phyloP scores from a whole-genome alignment of 2,888 invertebrate species.

The Choreutis nemorana region DNA sequence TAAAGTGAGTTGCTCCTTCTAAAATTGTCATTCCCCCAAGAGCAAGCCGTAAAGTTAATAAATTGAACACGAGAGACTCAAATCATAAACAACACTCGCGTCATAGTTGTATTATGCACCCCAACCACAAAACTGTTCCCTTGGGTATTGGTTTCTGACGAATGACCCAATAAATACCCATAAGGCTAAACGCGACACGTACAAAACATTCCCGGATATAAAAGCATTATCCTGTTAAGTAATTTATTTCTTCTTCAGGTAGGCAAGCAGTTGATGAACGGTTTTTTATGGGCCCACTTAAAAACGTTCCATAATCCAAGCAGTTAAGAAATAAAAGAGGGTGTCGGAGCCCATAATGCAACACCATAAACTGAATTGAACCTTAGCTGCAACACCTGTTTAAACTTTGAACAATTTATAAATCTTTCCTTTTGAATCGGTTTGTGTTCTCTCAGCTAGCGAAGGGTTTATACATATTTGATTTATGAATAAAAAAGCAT shows the following conservation, averaged over 20 bases:
- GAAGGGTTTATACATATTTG: no score
- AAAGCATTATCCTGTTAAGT: constrained; percentile 64
- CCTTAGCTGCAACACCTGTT: constrained; percentile 40
- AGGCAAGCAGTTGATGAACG: constrained; percentile 45
- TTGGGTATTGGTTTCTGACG: constrained; percentile 52
- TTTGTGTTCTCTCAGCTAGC: constrained; percentile 15
- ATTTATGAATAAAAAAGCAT: no score
- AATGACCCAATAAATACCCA: constrained; percentile 64
- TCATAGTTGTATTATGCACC: constrained; percentile 54
- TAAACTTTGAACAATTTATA: constrained; percentile 32
- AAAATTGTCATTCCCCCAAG: not conserved
- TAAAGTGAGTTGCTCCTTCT: no score
- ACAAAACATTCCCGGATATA: constrained; percentile 57
- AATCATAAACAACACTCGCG: constrained; percentile 46
- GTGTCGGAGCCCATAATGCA: constrained; percentile 45
- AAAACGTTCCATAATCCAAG: constrained; percentile 56
- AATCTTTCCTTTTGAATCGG: constrained; percentile 33
- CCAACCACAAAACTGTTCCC: constrained; percentile 56
- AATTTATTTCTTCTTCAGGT: constrained; percentile 64
- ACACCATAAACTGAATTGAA: constrained; percentile 46
- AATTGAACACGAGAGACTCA: constrained; percentile 37
- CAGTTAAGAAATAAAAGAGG: constrained; percentile 52
- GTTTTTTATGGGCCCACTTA: constrained; percentile 59
- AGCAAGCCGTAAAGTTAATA: constrained; percentile 30
- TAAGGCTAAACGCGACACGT: constrained; percentile 58